Conservation (phyloP, 2,113 vertebrate genomes). For the Calidris pugnax region DNA sequence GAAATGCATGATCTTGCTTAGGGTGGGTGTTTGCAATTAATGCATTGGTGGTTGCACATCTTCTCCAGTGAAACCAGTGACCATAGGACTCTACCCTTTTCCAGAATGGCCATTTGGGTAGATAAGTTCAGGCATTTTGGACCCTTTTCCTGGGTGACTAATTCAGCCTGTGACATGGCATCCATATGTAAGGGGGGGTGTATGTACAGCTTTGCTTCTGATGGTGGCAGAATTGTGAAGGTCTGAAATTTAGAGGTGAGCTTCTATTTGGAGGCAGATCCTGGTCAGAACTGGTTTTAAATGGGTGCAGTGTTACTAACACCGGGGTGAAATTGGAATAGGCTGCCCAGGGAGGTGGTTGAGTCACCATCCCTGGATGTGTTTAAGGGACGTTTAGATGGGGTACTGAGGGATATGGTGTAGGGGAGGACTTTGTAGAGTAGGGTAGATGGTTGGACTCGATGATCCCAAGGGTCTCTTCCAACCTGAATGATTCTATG, state of each 20-base stretch:
- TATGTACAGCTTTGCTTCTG: neutral
- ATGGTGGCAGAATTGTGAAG: neutral
- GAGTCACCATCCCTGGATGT: too few relatives aligned
- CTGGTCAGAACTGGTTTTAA: neutral
- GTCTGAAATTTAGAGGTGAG: neutral
- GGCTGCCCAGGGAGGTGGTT: too few relatives aligned
- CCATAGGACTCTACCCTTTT: neutral
- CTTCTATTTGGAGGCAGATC: neutral
- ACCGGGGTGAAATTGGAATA: fast-evolving
- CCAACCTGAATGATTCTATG: too few relatives aligned
- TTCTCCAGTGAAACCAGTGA: neutral
- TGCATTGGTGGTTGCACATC: fast-evolving
- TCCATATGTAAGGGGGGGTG: too few relatives aligned
- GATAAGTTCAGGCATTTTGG: neutral
- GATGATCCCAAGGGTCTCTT: too few relatives aligned
- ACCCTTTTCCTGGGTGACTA: neutral
- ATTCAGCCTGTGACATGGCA: neutral
- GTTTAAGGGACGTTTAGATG: too few relatives aligned
- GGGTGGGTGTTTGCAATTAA: neutral
- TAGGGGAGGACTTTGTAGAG: too few relatives aligned
- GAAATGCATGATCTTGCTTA: neutral
- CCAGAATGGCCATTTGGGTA: neutral
- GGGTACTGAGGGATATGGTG: too few relatives aligned
- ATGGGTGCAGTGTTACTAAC: neutral
- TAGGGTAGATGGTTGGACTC: too few relatives aligned